phyloP scores from a whole-genome alignment of 2,113 vertebrate species.

The Uria aalge region DNA sequence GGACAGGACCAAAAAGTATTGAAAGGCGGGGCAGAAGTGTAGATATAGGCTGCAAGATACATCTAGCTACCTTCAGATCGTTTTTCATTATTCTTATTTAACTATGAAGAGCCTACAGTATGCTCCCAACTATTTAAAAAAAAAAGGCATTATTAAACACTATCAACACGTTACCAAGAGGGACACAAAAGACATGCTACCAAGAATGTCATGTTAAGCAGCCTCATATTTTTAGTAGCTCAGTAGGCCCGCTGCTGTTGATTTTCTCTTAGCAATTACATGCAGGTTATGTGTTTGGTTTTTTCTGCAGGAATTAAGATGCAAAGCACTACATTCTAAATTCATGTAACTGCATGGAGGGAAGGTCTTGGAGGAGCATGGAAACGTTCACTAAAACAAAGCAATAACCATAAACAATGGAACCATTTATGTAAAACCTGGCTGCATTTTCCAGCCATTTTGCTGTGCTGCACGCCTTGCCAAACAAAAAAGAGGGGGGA shows the following conservation, averaged over 20 bases:
- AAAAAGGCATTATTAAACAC: neutral
- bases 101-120: neutral
- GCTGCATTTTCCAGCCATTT: neutral
- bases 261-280: constrained; percentile 38
- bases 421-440: neutral
- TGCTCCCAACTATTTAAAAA: neutral
- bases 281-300: neutral
- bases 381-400: neutral
- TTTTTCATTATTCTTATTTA: neutral
- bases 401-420: neutral
- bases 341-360: neutral
- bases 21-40: neutral
- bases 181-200: constrained; percentile 36
- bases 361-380: neutral
- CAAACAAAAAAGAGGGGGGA: neutral
- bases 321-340: constrained; percentile 35
- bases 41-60: neutral
- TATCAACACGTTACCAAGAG: neutral
- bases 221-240: constrained; percentile 29
- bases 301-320: constrained; percentile 40
- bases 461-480: neutral
- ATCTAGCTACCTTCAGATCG: neutral
- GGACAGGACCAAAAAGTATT: neutral
- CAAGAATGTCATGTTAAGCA: neutral
- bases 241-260: neutral